These are phyloP conservation scores for Isotomurus palustris DNA, from an alignment of 2,888 invertebrate genomes.

Conservation along the genomic window DNA sequence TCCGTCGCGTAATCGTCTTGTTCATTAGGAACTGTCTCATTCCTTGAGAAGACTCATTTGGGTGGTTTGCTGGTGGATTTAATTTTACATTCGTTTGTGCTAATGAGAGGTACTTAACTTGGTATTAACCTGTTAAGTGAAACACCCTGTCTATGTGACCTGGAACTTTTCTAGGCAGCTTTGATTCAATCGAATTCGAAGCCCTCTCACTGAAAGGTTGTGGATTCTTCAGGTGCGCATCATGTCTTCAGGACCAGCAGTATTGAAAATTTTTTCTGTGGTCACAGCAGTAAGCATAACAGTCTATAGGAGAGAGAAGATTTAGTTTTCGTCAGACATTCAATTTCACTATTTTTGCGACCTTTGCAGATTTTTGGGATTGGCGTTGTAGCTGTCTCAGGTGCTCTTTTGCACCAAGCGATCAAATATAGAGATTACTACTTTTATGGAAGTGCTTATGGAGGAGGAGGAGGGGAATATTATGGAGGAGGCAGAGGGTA, in stretches of 20 bases:
- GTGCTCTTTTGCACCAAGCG: constrained; percentile 30
- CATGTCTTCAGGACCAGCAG: constrained; percentile 3
- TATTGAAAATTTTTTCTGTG: constrained; percentile 2
- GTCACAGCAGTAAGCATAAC: constrained; percentile 9
- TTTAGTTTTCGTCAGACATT: no score
- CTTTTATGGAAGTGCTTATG: constrained; percentile 24
- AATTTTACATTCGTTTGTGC: no score
- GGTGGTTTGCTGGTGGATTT: no score
- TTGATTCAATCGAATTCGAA: background rate
- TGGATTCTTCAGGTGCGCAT: background rate
- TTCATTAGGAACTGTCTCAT: no score
- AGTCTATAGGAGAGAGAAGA: background rate
- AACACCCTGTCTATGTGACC: no score
- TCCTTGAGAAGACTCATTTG: no score
- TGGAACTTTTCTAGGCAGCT: no score
- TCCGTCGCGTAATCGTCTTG: no score
- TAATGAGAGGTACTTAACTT: no score
- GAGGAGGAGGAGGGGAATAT: constrained; percentile 18
- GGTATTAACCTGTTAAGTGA: no score
- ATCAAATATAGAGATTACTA: constrained; percentile 27
- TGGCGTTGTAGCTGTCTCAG: constrained; percentile 31
- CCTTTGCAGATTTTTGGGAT: constrained; percentile 28
- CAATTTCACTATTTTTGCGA: background rate
- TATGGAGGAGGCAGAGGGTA: constrained; percentile 21
- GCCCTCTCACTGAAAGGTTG: background rate